Conservation (phyloP, 1,140 invertebrate species). For the Araneus ventricosus region DNA sequence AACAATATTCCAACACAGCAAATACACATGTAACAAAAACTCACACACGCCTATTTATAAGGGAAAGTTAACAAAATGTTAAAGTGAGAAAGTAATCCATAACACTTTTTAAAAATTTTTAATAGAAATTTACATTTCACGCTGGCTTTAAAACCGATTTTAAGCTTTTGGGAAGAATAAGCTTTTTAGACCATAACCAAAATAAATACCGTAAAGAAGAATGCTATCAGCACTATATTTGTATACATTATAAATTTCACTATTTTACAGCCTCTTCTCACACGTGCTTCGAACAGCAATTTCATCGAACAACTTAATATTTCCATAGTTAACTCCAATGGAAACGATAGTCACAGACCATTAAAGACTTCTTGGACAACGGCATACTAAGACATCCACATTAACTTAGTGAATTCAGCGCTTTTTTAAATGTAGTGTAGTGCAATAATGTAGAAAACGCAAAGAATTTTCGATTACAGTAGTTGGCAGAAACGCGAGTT, state of each 20-base stretch:
- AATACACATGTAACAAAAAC: neutral
- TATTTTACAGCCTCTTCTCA: constrained; percentile 40
- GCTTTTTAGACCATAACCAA: constrained; percentile 38
- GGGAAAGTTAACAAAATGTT: neutral
- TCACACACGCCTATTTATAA: neutral
- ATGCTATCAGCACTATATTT: constrained; percentile 46
- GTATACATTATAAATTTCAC: constrained; percentile 47
- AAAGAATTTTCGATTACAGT: neutral
- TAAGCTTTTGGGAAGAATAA: constrained; percentile 42
- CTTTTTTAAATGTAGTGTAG: constrained; percentile 45
- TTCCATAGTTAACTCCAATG: constrained; percentile 13
- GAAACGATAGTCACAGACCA: constrained; percentile 19
- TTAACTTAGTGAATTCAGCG: constrained; percentile 27
- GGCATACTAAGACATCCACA: neutral
- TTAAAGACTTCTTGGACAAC: constrained; percentile 58
- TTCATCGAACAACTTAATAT: constrained; percentile 45
- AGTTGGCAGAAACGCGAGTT: neutral
- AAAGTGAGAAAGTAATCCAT: neutral
- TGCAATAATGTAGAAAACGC: constrained; percentile 27
- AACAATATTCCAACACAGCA: neutral
- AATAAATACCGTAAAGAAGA: constrained; percentile 26
- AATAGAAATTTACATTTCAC: constrained; percentile 40
- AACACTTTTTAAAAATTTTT: constrained; percentile 34
- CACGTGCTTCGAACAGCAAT: constrained; percentile 37
- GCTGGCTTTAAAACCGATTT: constrained; percentile 51